These are phyloP conservation scores for Crypturellus undulatus DNA, from an alignment of 2,113 vertebrate species.

Conservation along the genomic window DNA sequence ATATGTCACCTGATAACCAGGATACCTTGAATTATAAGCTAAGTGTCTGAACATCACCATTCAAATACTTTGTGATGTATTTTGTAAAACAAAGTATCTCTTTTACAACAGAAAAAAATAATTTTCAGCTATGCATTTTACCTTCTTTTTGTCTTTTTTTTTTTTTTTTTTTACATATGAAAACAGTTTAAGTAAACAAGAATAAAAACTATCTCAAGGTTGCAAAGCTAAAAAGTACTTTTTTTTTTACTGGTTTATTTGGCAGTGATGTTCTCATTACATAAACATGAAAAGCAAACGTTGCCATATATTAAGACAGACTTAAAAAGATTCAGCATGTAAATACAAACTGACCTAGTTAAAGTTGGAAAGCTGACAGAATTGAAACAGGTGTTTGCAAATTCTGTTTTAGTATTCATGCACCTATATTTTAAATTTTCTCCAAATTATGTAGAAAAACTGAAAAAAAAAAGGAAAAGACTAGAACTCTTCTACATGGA, in stretches of 20 bases:
- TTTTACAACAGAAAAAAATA: neutral
- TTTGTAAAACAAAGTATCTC: neutral
- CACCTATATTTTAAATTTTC: neutral
- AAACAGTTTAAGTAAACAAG: constrained; percentile 38
- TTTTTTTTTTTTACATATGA: constrained; percentile 6
- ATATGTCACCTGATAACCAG: neutral
- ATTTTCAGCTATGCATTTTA: neutral
- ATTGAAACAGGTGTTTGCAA: neutral
- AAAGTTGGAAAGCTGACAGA: neutral
- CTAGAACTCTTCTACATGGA: neutral
- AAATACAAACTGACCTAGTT: constrained; percentile 32
- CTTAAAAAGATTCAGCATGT: neutral
- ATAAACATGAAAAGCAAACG: constrained; percentile 44
- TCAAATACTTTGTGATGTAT: neutral
- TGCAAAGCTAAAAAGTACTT: neutral
- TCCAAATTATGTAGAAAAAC: neutral
- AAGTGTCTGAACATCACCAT: neutral
- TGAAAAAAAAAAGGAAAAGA: neutral
- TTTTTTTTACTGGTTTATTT: neutral
- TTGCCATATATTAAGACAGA: neutral
- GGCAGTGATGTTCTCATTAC: neutral
- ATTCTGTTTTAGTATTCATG: neutral
- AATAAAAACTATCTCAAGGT: neutral
- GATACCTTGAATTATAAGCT: neutral
- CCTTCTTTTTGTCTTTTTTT: neutral